Base-by-base conservation (phyloP, 2,797 vertebrate species). In the Takifugu rubripes region DNA sequence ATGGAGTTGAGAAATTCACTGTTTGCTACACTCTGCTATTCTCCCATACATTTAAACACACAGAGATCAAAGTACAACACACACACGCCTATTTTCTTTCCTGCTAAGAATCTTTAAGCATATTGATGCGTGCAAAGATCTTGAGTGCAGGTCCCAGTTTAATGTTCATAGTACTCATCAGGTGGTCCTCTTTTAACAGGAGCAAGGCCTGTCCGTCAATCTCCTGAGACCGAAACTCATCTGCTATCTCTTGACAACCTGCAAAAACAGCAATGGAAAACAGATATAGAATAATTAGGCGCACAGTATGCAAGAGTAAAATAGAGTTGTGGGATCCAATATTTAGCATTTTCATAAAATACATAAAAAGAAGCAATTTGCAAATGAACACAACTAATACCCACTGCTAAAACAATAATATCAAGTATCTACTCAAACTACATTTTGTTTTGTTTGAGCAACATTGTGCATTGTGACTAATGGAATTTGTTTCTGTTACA, bases 141-240 rank as follows among this genome's bases (percentile, higher is more conserved):
- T 98, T 98, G 61, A 98, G 94, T 0, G 96, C 96, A 0, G 96
- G 96, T 52, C 96, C 96, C 79, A 98, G 85, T 77, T 98, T 98
- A 91, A 98, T 98, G 92, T 98, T 98, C 96, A 98, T 98, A 78
- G 96, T 92, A 58, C 95, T 97, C 96, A 98, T 98, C 52, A 98
- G 93, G 56, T 98, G 96, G 82, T 98, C 96, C 76, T 98, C 96
- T 81, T 98, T 97, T 29, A 98, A 88, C 72, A 98, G 90, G 59
- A 98, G 92, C 88, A 98, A 81, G 0, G 96, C 96, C 84, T 98
- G 96, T 63, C 96, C 96, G 0, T 98, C 96, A 0, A 98, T 98
- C 88, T 98, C 96, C 86, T 98, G 96, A 0, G 94, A 92, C 7
- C 95, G 92, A 72, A 98, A 98, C 81, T 98, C 96, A 43, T 98